These are phyloP conservation scores for Catonia carolina DNA, from an alignment of 2,888 invertebrate species.

Conservation along the genomic window DNA sequence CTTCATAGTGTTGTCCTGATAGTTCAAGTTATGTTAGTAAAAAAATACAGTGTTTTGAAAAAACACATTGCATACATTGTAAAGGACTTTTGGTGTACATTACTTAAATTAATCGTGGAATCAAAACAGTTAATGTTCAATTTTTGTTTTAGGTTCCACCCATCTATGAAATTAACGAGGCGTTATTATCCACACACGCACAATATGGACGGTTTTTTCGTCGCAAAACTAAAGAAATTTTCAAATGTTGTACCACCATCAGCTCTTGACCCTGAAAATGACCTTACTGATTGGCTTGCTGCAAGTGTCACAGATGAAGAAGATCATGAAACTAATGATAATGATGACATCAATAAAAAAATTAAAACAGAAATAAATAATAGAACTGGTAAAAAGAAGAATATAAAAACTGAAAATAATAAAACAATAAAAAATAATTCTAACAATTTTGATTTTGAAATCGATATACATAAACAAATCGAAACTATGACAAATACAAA, in stretches of 20 bases:
- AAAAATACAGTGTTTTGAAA: no score
- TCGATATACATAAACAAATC: no score
- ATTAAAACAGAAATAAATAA: slow-evolving; percentile 13
- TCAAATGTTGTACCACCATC: slow-evolving; percentile 44
- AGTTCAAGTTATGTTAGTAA: no score
- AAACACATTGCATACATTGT: no score
- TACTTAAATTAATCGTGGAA: no score
- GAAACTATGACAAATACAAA: no score
- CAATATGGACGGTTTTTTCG: slow-evolving; percentile 99
- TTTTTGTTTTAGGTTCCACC: slow-evolving; percentile 34
- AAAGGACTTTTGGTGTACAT: no score
- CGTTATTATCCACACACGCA: slow-evolving; percentile 97
- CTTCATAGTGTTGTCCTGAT: no score
- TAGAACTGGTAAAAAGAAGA: background rate
- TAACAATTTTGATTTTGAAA: no score
- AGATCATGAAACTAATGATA: background rate
- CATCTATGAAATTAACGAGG: slow-evolving; percentile 42
- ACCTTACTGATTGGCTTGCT: background rate
- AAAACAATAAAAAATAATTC: background rate
- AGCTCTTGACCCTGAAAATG: background rate
- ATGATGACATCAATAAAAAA: slow-evolving; percentile 16
- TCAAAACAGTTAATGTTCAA: no score
- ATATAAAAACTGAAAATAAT: background rate
- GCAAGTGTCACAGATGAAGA: background rate
- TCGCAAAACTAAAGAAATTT: slow-evolving; percentile 96